Evolutionary conservation across 23 tunicate species (phyloP).

Genomic region (Ciona savignyi): DNA sequence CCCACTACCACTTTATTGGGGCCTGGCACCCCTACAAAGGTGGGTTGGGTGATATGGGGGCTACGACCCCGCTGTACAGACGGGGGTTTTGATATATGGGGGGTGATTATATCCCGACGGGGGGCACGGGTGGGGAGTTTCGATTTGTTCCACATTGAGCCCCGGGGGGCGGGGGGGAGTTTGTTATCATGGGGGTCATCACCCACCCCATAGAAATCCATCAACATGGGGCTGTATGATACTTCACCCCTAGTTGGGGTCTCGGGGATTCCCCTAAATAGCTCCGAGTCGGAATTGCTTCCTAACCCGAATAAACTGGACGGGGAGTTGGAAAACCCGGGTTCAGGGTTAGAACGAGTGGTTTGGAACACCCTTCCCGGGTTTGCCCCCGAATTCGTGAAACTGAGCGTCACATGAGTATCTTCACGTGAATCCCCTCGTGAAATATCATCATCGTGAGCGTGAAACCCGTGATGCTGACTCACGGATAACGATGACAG

Average conservation of each 20-base stretch:
- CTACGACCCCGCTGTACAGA: conserved; percentile 42
- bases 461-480: not conserved
- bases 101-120: conserved; percentile 33
- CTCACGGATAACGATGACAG: not conserved
- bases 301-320: conserved; percentile 2
- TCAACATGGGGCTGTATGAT: not conserved
- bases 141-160: conserved; percentile 9
- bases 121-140: conserved; percentile 25
- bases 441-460: not conserved
- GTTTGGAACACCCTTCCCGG: not conserved
- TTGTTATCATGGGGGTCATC: conserved; percentile 3
- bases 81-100: conserved; percentile 68
- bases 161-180: conserved; percentile 8
- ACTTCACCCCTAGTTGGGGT: not conserved
- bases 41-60: conserved; percentile 5
- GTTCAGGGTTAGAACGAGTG: conserved; percentile 5
- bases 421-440: not conserved
- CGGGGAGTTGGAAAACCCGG: not conserved
- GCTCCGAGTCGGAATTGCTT: conserved; percentile 14
- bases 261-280: conserved; percentile 8
- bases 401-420: conserved; percentile 1
- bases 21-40: conserved; percentile 6
- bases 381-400: not conserved
- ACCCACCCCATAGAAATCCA: conserved; percentile 4
- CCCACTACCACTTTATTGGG: conserved; percentile 26